A percentile compares a stretch with the other conserved stretches of the same genome.
These are phyloP conservation scores for Mystacides longicornis DNA, from an alignment of 2,888 invertebrate species.

Conservation along the genomic window DNA sequence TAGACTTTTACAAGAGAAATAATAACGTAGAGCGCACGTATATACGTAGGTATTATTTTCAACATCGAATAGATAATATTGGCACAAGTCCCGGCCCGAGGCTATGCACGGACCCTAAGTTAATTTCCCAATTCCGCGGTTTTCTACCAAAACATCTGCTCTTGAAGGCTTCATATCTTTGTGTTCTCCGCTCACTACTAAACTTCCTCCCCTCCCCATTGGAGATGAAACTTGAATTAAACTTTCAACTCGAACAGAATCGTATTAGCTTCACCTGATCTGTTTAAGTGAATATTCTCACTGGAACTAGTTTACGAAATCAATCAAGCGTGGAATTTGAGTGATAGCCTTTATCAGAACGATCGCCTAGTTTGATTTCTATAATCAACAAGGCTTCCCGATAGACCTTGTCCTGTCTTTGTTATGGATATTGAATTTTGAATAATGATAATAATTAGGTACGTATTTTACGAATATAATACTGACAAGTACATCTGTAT, in stretches of 20 bases:
- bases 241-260: constrained; percentile 7
- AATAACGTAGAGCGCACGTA: too few species aligned
- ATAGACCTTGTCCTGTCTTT: too few species aligned
- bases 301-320: neutral
- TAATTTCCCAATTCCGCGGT: constrained; percentile 27
- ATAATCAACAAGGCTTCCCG: too few species aligned
- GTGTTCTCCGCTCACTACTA: too few species aligned
- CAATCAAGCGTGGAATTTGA: neutral
- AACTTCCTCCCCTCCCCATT: constrained; percentile 5
- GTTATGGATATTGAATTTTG: too few species aligned
- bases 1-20: too few species aligned
- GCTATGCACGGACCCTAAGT: constrained; percentile 23
- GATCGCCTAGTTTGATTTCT: neutral
- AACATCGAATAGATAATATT: constrained; percentile 1
- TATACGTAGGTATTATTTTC: neutral
- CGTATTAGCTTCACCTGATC: neutral
- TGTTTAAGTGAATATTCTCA: neutral
- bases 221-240: constrained; percentile 15
- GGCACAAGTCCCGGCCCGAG: constrained; percentile 10
- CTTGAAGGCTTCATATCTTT: constrained; percentile 24
- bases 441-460: too few species aligned
- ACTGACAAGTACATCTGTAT: too few species aligned
- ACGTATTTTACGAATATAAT: too few species aligned
- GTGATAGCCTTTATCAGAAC: neutral
- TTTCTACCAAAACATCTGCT: constrained; percentile 24